Evolutionary conservation across 2,113 vertebrate species (phyloP).

Genomic region (Patagioenas fasciata): DNA sequence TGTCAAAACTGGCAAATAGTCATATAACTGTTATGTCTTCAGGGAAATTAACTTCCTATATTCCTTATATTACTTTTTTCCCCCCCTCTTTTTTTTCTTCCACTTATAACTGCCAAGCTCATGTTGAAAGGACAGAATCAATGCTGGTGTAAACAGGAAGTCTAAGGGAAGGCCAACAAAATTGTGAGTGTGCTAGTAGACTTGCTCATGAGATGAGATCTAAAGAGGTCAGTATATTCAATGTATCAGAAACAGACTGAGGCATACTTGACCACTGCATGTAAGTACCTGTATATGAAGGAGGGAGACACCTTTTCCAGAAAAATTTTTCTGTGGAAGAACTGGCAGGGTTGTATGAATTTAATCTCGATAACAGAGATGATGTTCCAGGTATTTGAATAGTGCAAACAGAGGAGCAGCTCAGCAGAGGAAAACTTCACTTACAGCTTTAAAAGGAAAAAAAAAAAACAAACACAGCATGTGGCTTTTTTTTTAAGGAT

Average conservation of each 20-base stretch:
- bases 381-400: not conserved
- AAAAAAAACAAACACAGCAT: fast-evolving
- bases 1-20: not conserved
- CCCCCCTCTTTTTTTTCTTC: no score
- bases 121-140: not conserved
- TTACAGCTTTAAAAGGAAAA: not conserved
- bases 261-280: not conserved
- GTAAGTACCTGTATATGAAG: not conserved
- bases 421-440: not conserved
- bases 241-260: not conserved
- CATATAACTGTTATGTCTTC: not conserved
- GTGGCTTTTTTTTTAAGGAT: not conserved
- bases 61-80: fast-evolving
- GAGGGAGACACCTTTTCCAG: not conserved
- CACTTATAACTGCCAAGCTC: not conserved
- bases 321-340: not conserved
- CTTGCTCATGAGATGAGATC: not conserved
- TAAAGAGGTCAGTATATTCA: not conserved
- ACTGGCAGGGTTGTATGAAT: not conserved
- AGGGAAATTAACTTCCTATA: not conserved
- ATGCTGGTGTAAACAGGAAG: not conserved
- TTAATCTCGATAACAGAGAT: not conserved
- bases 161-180: not conserved
- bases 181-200: not conserved
- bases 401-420: not conserved